A percentile compares a stretch with the other conserved stretches of the same genome.
These are phyloP conservation scores for Microcebus griseorufus DNA, from an alignment of 2,113 vertebrate species.

Conservation along the genomic window DNA sequence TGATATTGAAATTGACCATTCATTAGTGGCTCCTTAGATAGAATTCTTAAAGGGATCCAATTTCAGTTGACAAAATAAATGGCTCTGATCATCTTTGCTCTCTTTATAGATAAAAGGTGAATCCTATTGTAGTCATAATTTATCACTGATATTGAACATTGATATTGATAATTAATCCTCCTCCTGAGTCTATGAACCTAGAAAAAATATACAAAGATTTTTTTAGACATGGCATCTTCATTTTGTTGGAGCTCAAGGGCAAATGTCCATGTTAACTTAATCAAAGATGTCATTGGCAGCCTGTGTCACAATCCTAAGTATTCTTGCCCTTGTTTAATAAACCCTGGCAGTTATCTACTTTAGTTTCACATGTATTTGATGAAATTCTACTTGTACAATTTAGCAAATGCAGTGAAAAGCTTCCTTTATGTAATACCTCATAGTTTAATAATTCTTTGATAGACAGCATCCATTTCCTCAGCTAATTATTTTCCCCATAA, in stretches of 20 bases:
- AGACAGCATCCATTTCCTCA: constrained; percentile 48
- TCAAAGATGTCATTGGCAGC: constrained; percentile 3
- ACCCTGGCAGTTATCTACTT: neutral
- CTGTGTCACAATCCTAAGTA: neutral
- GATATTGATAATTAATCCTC: neutral
- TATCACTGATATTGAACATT: neutral
- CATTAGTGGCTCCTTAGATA: neutral
- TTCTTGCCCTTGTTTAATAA: neutral
- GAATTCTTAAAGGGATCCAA: neutral
- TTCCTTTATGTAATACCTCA: constrained; percentile 36
- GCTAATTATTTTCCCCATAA: constrained; percentile 72
- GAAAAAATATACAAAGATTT: neutral
- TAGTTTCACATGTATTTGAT: constrained; percentile 22
- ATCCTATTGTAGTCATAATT: neutral
- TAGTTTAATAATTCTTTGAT: constrained; percentile 64
- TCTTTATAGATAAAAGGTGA: neutral
- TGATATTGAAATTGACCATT: neutral
- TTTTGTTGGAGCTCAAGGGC: neutral
- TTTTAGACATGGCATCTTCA: neutral
- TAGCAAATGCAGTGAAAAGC: constrained; percentile 34
- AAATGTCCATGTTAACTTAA: constrained; percentile 29
- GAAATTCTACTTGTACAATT: constrained; percentile 50
- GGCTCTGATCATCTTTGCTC: neutral
- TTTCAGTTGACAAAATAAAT: neutral
- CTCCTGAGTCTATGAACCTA: neutral